Evolutionary conservation across 2,888 invertebrate genomes (phyloP).

Genomic region (Heliconius sara): DNA sequence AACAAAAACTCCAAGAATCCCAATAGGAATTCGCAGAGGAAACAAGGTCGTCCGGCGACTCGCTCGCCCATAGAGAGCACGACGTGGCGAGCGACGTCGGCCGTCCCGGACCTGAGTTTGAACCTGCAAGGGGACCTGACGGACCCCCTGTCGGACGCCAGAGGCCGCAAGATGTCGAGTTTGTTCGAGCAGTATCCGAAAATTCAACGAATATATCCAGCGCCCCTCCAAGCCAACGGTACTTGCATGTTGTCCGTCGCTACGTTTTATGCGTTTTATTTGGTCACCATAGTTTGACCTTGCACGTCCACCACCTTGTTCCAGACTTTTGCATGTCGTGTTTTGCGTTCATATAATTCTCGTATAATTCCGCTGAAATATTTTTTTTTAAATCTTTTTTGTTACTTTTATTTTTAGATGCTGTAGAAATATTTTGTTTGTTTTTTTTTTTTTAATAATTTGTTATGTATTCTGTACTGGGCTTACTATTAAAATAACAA

Average conservation of each 20-base stretch:
- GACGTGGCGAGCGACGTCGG: conserved; percentile 69
- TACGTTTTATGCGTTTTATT: conserved; percentile 61
- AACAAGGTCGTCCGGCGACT: conserved; percentile 81
- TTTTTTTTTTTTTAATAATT: conserved; percentile 30
- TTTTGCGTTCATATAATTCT: conserved; percentile 62
- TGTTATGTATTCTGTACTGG: conserved; percentile 24
- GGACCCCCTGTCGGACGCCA: conserved; percentile 73
- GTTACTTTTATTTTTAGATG: conserved; percentile 39
- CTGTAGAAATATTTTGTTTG: conserved; percentile 47
- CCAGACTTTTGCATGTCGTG: conserved; percentile 74
- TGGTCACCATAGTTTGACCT: conserved; percentile 63
- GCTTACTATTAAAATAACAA: conserved; percentile 40
- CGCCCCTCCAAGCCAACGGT: conserved; percentile 81
- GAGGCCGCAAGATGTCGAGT: conserved; percentile 86
- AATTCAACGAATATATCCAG: conserved; percentile 91
- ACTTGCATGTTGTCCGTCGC: conserved; percentile 71
- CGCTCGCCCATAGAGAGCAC: conserved; percentile 83
- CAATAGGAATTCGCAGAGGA: conserved; percentile 79
- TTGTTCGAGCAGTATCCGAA: conserved; percentile 90
- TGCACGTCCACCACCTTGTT: conserved; percentile 73
- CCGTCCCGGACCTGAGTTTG: conserved; percentile 71
- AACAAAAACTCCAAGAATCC: conserved; percentile 83
- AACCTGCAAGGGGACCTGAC: conserved; percentile 73
- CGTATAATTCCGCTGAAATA: conserved; percentile 55
- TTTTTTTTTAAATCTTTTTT: conserved; percentile 5